phyloP scores from a whole-genome alignment of 2,888 invertebrate species.

The Cybosia mesomella region DNA sequence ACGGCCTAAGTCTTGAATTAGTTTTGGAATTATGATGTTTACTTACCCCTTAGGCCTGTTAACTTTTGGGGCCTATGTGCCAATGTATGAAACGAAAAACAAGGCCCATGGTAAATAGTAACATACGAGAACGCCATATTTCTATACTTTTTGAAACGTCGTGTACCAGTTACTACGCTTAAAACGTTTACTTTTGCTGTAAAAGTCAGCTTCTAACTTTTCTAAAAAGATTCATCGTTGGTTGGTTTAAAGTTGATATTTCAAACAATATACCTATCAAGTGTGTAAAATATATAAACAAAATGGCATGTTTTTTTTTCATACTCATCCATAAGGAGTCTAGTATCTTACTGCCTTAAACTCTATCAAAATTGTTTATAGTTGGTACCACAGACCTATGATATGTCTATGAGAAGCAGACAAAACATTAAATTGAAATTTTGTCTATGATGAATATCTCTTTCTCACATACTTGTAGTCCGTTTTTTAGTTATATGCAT shows the following conservation, averaged over 20 bases:
- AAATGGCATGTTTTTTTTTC: background rate
- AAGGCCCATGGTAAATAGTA: slow-evolving; percentile 71
- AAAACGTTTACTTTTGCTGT: background rate
- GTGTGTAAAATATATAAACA: background rate
- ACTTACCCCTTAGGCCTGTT: slow-evolving; percentile 65
- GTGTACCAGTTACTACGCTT: background rate
- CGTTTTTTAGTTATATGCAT: no score
- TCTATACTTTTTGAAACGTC: background rate
- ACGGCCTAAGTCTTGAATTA: background rate
- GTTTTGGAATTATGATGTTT: background rate
- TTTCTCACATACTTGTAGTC: no score
- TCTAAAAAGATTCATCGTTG: background rate
- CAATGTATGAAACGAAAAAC: slow-evolving; percentile 61
- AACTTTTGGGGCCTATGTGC: slow-evolving; percentile 72
- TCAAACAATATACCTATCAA: background rate
- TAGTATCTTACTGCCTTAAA: no score
- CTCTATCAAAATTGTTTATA: background rate
- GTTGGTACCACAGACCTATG: background rate
- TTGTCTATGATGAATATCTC: no score
- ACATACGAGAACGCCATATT: slow-evolving; percentile 63
- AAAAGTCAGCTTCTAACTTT: no score
- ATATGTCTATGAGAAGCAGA: no score
- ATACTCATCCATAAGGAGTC: background rate
- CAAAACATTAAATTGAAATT: no score
- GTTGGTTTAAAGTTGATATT: background rate